Evolutionary conservation across 2,113 vertebrate genomes (phyloP).

Genomic region (Paratilapia polleni): DNA sequence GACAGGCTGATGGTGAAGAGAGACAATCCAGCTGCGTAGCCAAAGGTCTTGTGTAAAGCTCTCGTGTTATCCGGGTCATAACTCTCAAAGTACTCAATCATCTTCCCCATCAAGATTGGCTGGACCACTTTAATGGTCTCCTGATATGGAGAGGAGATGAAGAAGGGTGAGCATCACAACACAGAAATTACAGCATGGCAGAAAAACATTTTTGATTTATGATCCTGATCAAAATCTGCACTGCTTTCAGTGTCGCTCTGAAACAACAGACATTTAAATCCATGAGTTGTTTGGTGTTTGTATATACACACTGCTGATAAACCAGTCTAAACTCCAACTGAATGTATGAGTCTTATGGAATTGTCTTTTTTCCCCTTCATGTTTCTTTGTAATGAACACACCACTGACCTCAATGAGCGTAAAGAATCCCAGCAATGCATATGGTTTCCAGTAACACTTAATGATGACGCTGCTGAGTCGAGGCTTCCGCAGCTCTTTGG

Average conservation of each 20-base stretch:
- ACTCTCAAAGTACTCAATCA: conserved; percentile 88
- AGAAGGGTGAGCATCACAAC: not conserved
- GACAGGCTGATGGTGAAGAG: conserved; percentile 81
- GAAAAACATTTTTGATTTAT: no score
- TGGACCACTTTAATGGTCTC: conserved; percentile 87
- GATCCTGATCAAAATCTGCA: no score
- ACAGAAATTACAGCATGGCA: not conserved
- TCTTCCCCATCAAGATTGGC: conserved; percentile 87
- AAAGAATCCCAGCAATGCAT: conserved; percentile 87
- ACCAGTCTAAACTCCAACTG: no score
- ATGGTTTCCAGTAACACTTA: conserved; percentile 90
- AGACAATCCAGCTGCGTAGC: conserved; percentile 80
- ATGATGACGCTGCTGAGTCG: conserved; percentile 87
- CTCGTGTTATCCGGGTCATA: conserved; percentile 45
- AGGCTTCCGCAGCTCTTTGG: conserved; percentile 83
- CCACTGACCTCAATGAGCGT: conserved; percentile 88
- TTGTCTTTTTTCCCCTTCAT: not conserved
- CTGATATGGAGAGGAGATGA: conserved; percentile 65
- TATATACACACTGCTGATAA: no score
- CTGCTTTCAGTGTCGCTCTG: not conserved
- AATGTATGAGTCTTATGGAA: no score
- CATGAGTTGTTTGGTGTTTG: no score
- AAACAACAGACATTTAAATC: no score
- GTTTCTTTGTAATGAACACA: not conserved
- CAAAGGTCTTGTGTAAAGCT: conserved; percentile 72